Evolutionary conservation across 2,888 invertebrate species (phyloP).

Genomic region (Phragmatobia fuliginosa): DNA sequence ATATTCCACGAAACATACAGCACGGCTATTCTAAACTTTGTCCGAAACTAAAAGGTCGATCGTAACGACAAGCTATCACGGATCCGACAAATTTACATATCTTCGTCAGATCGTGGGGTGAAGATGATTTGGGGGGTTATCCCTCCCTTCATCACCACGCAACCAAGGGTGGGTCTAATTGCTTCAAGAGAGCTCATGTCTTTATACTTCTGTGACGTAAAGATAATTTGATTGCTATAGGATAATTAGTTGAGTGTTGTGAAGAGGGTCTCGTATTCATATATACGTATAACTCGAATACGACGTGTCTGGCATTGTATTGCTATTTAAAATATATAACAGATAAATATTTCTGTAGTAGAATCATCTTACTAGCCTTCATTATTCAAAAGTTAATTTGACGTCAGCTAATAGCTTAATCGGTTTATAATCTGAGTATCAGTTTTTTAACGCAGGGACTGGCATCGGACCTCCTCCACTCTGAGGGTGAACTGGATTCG

Average conservation of each 20-base stretch:
- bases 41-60: conserved; percentile 55
- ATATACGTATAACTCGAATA: neutral
- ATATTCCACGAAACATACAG: conserved; percentile 3
- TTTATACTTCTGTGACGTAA: conserved; percentile 77
- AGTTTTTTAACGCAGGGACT: too few species aligned
- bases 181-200: conserved; percentile 76
- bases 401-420: too few species aligned
- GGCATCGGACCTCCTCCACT: too few species aligned
- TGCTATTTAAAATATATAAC: neutral
- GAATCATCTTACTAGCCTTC: too few species aligned
- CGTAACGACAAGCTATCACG: conserved; percentile 64
- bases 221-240: conserved; percentile 80
- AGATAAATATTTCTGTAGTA: too few species aligned
- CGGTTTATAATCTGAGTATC: too few species aligned
- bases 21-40: conserved; percentile 17
- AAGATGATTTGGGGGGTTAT: conserved; percentile 81
- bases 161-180: conserved; percentile 61
- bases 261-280: conserved; percentile 1
- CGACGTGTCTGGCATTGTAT: neutral
- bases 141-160: conserved; percentile 37
- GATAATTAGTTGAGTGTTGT: conserved; percentile 66
- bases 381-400: too few species aligned
- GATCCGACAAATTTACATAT: conserved; percentile 76
- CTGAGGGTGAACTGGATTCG: too few species aligned
- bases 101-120: conserved; percentile 80